Base-by-base conservation (phyloP, 2,888 invertebrate genomes). In the Criorhina ranunculi region DNA sequence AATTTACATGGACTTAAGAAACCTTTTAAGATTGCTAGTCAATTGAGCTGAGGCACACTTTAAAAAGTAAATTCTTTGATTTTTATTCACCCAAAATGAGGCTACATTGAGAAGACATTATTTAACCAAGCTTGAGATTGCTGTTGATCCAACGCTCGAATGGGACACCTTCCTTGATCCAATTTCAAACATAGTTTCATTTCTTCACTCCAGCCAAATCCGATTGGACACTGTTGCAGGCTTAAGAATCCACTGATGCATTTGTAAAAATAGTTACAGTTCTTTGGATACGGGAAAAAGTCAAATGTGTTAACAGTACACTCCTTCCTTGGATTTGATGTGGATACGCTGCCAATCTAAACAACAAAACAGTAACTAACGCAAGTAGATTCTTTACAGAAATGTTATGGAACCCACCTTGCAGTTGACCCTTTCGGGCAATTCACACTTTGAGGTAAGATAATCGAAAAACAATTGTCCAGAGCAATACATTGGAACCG, bases 221-320 rank as follows among this genome's bases (percentile, higher is more conserved):
- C 89, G 69, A 90, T 88, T 0, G 91, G 91, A 66, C 91, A 91
- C 81, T 91, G 91, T 83, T 91, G 90, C 5, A 91, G 88, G 86
- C 90, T 88, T 7, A 91, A 64, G 59, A 86, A 90, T 0, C 91
- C 91, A 53, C 89, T 88, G 8, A 88, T 88, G 53, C 91, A 91
- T 8, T 87, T 87, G 76, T 91, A 91, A 72, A 89, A 91, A 72
- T 91, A 91, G 53, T 91, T 90, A 79, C 91, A 91, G 60, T 91
- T 90, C 11, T 86, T 87, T 2, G 89, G 87, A 88, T 91, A 91
- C 0, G 91, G 89, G 87, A 88, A 91, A 24, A 88, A 86, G 73
- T 90, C 90, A 0, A 89, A 87, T 0, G 87, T 89, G 24, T 89
- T 87, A 1, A 69, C 49, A 35, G 89, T 88, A 76, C 90, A 90